Evolutionary conservation across 1,140 invertebrate genomes (phyloP), one percentile per base, ranked within the genome.

Genomic region (Drosophila punjabiensis): DNA sequence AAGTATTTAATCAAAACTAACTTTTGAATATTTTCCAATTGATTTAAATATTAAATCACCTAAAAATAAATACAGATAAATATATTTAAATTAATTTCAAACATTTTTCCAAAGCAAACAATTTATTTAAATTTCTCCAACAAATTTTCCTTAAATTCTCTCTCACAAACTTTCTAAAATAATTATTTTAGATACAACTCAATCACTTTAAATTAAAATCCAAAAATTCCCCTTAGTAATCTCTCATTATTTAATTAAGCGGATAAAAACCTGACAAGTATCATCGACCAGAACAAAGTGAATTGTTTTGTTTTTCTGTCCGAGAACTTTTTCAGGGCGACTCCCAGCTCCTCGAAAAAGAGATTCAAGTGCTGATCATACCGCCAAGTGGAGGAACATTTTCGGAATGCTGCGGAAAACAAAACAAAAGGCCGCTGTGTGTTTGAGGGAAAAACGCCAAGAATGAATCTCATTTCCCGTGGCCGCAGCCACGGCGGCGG

Each of bases 391-490:
- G 43, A 69, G 55, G 43, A 69, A 41, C 28, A 66, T 39, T 48
- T 62, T 43, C 4, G 32, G 39, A 68, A 77, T 69, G 73, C 56
- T 71, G 69, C 50, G 48, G 45, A 62, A 56, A 60, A 62, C 55
- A 43, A 67, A 67, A 68, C 55, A 43, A 67, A 67, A 68, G 55
- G 68, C 20, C 30, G 10, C 24, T 24, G 47, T 32, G 20, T 39
- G 55, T 20, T 35, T 56, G 33, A 48, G 77, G 65, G 77, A 86
- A 86, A 87, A 82, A 66, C 67, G 50, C 79, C 52, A 73, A 79
- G 83, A 86, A 86, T 86, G 83, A 87, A 82, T 82, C 80, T 77
- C 83, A 87, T 87, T 87, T 87, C 83, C 83, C 70, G 78, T 65
- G 65, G 50, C 35, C 28, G 28, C 50, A 32, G 16, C 18, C 1